Evolutionary conservation across 2,113 vertebrate species (phyloP), one percentile per base, ranked within the genome.

Genomic region (Scalopus aquaticus): DNA sequence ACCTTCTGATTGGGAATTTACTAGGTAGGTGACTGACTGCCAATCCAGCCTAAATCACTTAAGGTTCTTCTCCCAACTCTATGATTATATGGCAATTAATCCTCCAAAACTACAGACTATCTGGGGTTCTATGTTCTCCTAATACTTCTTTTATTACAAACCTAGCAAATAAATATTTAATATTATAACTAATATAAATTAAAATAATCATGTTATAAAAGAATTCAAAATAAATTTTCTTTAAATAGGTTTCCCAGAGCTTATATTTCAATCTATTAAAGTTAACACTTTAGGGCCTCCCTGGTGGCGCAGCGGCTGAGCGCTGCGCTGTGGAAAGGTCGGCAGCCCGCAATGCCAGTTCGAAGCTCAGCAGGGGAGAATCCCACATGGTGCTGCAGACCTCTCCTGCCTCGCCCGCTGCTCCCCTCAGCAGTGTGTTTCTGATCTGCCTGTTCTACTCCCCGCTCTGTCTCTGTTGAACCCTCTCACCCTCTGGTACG

Each of bases 181-280:
- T 30, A 86, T 78, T 90, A 95, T 78, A 77, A 65, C 26, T 65
- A 91, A 88, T 77, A 78, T 60, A 73, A 88, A 93, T 64, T 64
- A 92, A 94, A 95, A 92, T 44, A 20, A 94, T 54, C 62, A 83
- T 20, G 82, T 89, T 78, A 82, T 54, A 7, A 92, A 87, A 77
- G 24, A 4, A 82, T 83, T 88, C 39, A 90, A 96, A 95, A 28
- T 37, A 83, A 62, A 9, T 15, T 90, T 92, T 90, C 37, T 81
- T 94, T 78, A 62, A 92, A 77, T 51, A 73, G 3, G 60, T 93
- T 83, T 80, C 44, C 35, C 37, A 70, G 10, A 84, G 60, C 6
- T 39, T 79, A 32, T 26, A 84, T 79, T 94, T 83, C 76, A n/a
- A 67, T 67, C 79, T 69, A 67, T 32, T 51, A 44, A 93, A 67